Percentiles rank a stretch among this genome's conserved stretches.
Evolutionary conservation across 1,140 invertebrate species (phyloP).

Genomic region (Saccostrea echinata): DNA sequence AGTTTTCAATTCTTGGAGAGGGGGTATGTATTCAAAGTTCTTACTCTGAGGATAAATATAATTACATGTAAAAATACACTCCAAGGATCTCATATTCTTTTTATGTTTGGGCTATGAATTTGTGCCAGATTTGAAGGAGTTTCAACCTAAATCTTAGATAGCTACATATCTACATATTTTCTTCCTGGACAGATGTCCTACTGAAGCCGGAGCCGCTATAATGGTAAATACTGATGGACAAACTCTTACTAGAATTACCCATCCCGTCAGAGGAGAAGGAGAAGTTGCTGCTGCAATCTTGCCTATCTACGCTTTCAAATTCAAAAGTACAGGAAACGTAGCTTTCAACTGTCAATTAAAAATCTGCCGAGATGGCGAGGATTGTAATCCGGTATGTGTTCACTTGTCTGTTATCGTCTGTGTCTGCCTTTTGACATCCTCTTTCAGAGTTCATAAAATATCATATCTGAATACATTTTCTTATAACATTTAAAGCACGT

Average conservation of each 20-base stretch:
- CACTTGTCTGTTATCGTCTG: not conserved
- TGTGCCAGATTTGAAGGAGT: too few species aligned
- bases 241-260: not conserved
- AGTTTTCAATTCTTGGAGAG: conserved; percentile 46
- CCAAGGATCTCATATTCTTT: too few species aligned
- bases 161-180: not conserved
- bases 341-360: conserved; percentile 52
- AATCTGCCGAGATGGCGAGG: conserved; percentile 49
- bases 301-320: conserved; percentile 47
- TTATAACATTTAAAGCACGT: too few species aligned
- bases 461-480: not conserved
- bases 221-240: conserved; percentile 40
- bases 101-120: too few species aligned
- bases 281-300: conserved; percentile 32
- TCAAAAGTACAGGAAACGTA: conserved; percentile 48
- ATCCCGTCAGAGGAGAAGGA: not conserved
- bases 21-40: conserved; percentile 37
- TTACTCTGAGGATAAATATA: too few species aligned
- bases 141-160: not conserved
- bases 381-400: conserved; percentile 34
- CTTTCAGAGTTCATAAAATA: not conserved
- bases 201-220: conserved; percentile 34
- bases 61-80: too few species aligned
- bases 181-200: conserved; percentile 39
- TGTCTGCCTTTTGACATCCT: not conserved